These are phyloP conservation scores for Acrobasis repandana DNA, from an alignment of 2,888 invertebrate species.

Conservation along the genomic window DNA sequence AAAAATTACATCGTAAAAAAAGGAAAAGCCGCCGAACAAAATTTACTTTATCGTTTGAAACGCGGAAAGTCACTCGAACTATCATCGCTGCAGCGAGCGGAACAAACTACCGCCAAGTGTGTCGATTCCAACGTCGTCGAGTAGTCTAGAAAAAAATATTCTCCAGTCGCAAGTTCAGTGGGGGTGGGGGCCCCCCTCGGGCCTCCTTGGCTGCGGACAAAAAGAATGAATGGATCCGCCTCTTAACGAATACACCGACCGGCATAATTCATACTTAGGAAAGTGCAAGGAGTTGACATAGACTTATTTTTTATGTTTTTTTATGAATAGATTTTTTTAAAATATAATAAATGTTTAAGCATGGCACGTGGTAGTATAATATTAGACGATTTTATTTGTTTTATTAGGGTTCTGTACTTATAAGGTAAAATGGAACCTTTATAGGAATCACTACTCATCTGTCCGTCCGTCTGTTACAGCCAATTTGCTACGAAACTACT, in stretches of 20 bases:
- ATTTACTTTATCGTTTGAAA: constrained; percentile 56
- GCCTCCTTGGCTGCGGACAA: constrained; percentile 83
- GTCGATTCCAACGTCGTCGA: constrained; percentile 79
- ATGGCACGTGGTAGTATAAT: no score
- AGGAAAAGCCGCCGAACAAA: constrained; percentile 44
- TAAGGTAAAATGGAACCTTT: no score
- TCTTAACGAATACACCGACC: constrained; percentile 83
- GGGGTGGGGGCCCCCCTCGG: constrained; percentile 58
- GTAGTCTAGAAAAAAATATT: constrained; percentile 80
- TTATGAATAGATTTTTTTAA: no score
- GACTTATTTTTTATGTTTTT: constrained; percentile 45
- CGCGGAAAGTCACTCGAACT: constrained; percentile 75
- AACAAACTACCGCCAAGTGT: constrained; percentile 80
- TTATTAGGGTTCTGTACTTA: no score
- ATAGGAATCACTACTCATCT: no score
- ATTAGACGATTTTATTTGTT: no score
- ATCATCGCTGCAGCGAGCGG: constrained; percentile 69
- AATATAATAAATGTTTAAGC: no score
- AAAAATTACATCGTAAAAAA: constrained; percentile 11
- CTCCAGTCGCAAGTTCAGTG: constrained; percentile 77
- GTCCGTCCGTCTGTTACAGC: no score
- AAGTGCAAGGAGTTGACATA: constrained; percentile 79
- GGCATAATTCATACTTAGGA: constrained; percentile 83
- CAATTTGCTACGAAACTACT: no score
- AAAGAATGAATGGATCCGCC: constrained; percentile 83